These are phyloP conservation scores for Caradrina kadenii DNA, from an alignment of 2,888 invertebrate genomes.

Conservation along the genomic window DNA sequence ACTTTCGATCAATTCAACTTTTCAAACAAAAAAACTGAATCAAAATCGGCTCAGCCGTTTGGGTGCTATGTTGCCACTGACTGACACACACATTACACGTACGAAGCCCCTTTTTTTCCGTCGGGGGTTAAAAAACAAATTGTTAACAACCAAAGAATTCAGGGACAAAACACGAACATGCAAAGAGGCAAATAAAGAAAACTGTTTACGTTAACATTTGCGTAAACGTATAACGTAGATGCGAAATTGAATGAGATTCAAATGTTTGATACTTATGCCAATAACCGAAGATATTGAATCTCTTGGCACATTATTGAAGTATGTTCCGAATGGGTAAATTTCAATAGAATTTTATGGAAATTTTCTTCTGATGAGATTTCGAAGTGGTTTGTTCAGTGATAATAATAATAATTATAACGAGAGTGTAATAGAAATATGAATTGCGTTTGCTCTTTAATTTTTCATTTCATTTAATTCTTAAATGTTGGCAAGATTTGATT, in stretches of 20 bases:
- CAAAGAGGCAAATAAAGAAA: slow-evolving; percentile 34
- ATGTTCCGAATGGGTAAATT: slow-evolving; percentile 40
- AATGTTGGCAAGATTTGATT: slow-evolving; percentile 16
- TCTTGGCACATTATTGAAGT: slow-evolving; percentile 48
- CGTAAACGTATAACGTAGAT: slow-evolving; percentile 1
- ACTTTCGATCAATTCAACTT: no score
- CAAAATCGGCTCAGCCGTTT: no score
- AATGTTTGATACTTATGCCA: slow-evolving; percentile 41
- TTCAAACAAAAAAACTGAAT: no score
- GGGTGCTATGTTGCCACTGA: no score
- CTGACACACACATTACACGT: no score
- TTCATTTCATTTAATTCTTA: slow-evolving; percentile 1
- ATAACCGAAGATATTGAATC: slow-evolving; percentile 48
- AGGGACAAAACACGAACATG: neutral
- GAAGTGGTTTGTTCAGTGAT: slow-evolving; percentile 19
- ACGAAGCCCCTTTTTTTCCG: no score
- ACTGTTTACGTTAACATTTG: slow-evolving; percentile 21
- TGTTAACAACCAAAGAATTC: slow-evolving; percentile 6
- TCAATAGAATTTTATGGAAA: slow-evolving; percentile 39
- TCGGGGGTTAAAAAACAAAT: no score
- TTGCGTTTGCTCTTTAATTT: slow-evolving; percentile 1
- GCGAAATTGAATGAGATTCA: slow-evolving; percentile 23
- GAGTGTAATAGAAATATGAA: slow-evolving; percentile 9
- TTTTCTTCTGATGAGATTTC: slow-evolving; percentile 27
- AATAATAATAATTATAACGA: slow-evolving; percentile 4